Evolutionary conservation across 2,797 vertebrate genomes (phyloP), one percentile per base, ranked within the genome.

Genomic region (Danio tinwini): DNA sequence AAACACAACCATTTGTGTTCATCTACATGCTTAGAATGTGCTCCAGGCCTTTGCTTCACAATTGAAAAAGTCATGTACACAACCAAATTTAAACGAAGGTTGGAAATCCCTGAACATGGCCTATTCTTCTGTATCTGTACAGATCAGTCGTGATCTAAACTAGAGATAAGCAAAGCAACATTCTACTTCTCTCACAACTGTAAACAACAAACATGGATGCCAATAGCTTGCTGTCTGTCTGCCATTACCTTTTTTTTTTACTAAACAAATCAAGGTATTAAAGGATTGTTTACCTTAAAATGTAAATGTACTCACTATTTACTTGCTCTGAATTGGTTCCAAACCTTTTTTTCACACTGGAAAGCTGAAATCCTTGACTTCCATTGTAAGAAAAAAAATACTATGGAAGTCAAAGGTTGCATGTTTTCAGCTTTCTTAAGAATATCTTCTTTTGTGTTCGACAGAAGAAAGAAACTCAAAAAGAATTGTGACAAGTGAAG

Each of bases 1-100:
- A 53, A 69, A 61, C 21, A 61, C 21, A 61, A 70, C 68, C 7
- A 14, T 69, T 69, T 69, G 16, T 39, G 67, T 69, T 40, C 29
- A 40, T 53, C 49, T 5, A 53, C 29, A 52, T 53, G 16, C 7
- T 39, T 37, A 61, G 13, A 61, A 37, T 37, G 17, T 12, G 37
- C 53, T 53, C 12, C 67, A 70, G n/a, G 16, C 7, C 39, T 70
- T 19, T 19, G 37, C 70, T 55, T 70, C n/a, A 19, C 68, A 53
- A 13, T 55, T 70, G 17, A 70, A 70, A 55, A 40, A 29, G 16
- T 6, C 16, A 55, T 13, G n/a, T 13, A 13, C 50, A 70, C 37
- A 42, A 42, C n/a, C 6, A 1, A 49, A 70, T 53, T 69, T 53
- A 52, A 69, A 69, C 39, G 16, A 53, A 53, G 49, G n/a, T 17